Base-by-base conservation (phyloP, 1,140 invertebrate species). In the Macrosteles quadrilineatus region DNA sequence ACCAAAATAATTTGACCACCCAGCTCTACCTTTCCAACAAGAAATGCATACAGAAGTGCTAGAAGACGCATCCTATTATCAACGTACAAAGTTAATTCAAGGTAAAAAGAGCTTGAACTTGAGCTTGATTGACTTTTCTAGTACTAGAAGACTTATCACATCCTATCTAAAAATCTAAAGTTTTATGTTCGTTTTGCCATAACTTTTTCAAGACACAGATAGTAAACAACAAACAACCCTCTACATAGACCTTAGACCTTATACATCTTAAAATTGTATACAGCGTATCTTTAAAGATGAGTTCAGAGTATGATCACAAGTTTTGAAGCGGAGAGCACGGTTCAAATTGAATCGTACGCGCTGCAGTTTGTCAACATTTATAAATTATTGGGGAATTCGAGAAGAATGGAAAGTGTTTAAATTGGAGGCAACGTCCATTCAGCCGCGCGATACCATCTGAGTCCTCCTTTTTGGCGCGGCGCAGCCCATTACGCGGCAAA, bases 401-500 rank as follows among this genome's bases (percentile, higher is more conserved):
- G 55, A 59, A 59, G 55, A 59, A 59, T 59, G 55, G 55, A 59
- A 59, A 59, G 55, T 59, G 55, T 59, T 59, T 59, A 59, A 59
- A 59, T 59, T 59, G 55, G 55, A 59, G 55, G 55, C 27, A 59
- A 30, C 55, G 55, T 59, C 55, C 55, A 59, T 59, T 59, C 21
- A 59, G 23, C 4, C 23, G 23, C 11, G 25, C 21, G 55, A 59
- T 59, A 59, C 14, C 14, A 59, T 59, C 55, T 59, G 2, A n/a
- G 25, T 4, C 14, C 55, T 59, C 4, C 55, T 25, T 59, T 59
- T 27, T 12, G 1, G 55, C 21, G 55, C 55, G 55, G 55, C 55
- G 55, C 14, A 25, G 21, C 55, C 55, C 55, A 59, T 59, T 59
- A 59, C 23, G 55, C 25, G 55, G 55, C 21, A 25, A 59, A 59